A percentile compares a stretch with the other conserved stretches of the same genome.
Evolutionary conservation across 2,113 vertebrate species (phyloP).

Genomic region (Thomomys bottae): DNA sequence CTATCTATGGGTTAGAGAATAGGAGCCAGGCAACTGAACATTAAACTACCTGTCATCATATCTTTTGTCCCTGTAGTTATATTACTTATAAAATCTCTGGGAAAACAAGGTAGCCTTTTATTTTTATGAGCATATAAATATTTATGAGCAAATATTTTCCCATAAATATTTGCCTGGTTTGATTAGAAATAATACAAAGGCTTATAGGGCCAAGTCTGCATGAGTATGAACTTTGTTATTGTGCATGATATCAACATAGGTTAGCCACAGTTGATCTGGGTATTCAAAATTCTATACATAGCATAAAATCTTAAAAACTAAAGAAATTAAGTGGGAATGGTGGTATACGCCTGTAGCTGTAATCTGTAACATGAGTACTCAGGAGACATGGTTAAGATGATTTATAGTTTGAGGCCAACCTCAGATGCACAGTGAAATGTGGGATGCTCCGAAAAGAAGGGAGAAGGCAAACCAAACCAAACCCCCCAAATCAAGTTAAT

Average conservation of each 20-base stretch:
- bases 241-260: not conserved
- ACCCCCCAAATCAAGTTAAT: not conserved
- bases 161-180: not conserved
- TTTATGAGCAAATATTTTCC: no score
- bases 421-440: not conserved
- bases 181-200: not conserved
- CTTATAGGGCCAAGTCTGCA: not conserved
- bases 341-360: not conserved
- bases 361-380: no score
- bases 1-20: not conserved
- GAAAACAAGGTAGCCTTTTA: not conserved
- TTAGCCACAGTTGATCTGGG: not conserved
- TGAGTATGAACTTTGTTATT: not conserved
- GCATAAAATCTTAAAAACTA: not conserved
- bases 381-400: not conserved
- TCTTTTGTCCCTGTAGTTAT: not conserved
- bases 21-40: not conserved
- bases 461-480: not conserved
- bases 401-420: rapidly evolving
- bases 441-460: not conserved
- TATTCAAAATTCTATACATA: not conserved
- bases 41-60: not conserved
- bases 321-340: no score
- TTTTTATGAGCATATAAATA: not conserved
- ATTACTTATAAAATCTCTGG: not conserved